phyloP scores from a whole-genome alignment of 2,113 vertebrate species.

The Poeciliopsis retropinna region DNA sequence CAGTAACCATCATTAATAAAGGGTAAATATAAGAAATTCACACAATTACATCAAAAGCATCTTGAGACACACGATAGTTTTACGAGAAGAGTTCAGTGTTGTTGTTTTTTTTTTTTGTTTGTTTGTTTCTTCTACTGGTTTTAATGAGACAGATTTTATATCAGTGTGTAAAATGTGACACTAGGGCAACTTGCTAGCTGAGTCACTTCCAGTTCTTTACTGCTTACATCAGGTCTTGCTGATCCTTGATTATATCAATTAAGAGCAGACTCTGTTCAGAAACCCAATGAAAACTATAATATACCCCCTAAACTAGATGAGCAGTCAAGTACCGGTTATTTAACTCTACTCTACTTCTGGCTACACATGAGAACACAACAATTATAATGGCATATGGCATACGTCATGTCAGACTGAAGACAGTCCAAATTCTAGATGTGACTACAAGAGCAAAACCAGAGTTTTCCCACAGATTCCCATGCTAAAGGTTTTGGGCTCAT shows the following conservation, averaged over 20 bases:
- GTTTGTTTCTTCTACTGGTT: background rate
- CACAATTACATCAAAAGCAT: conserved; percentile 19
- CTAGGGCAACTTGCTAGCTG: background rate
- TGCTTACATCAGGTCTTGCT: background rate
- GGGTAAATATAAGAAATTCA: conserved; percentile 22
- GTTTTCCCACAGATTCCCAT: background rate
- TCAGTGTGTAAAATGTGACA: background rate
- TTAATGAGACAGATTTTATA: background rate
- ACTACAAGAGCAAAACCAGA: background rate
- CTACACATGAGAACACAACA: no score
- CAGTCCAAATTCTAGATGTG: background rate
- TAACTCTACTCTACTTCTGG: no score
- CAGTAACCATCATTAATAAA: conserved; percentile 50
- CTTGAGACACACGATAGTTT: conserved; percentile 8
- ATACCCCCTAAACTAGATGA: background rate
- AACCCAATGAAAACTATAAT: background rate
- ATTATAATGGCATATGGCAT: no score
- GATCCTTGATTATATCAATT: background rate
- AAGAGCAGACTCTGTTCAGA: background rate
- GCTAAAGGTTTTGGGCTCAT: background rate
- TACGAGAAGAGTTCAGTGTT: background rate
- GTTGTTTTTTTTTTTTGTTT: background rate
- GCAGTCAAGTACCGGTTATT: background rate
- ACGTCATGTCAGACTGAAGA: background rate
- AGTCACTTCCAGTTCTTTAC: background rate